Base-by-base conservation (phyloP, 2,888 invertebrate genomes). In the Hirtodrosophila cameraria region DNA sequence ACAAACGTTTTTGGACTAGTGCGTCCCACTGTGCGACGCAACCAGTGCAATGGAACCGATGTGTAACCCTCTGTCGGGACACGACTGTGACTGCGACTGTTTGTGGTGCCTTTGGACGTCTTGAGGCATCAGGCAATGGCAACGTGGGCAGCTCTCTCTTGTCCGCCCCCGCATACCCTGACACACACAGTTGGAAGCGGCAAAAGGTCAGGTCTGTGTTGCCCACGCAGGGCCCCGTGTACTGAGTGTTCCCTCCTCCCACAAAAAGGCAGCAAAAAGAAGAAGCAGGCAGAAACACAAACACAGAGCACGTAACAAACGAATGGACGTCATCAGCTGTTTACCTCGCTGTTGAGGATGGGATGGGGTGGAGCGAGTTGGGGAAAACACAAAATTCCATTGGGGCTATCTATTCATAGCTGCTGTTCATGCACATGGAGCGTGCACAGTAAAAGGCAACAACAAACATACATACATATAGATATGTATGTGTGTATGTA, bases 281-380 rank as follows among this genome's bases (percentile, higher is more conserved):
- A 11, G 52, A 36, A 20, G 33, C 27, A 49, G 45, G 15, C 42
- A 58, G 27, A 43, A 11, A 36, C 13, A 39, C 13, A 38, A n/a
- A 33, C 13, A 61, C 39, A 39, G 57, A 73, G 33, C 79, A 79
- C 75, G 84, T 79, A 84, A 84, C 60, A 50, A 61, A 74, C 82
- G 85, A 82, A 84, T 80, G 82, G 54, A 85, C 80, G 80, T 80
- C 80, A 80, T 80, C 80, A 80, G 80, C 80, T 80, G 80, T 84
- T 80, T 72, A 64, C 71, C 52, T 55, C 57, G 33, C 18, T 25
- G 25, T 23, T 4, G 25, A 38, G 11, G 35, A 16, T 20, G 8
- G 23, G 23, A 7, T 23, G 23, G 23, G 8, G 23, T 7, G 43
- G 42, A 35, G 50, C 11, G 31, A 5, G 27, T 18, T 49, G 35